Conservation (phyloP, 2,113 vertebrate genomes). For the Balaeniceps rex region DNA sequence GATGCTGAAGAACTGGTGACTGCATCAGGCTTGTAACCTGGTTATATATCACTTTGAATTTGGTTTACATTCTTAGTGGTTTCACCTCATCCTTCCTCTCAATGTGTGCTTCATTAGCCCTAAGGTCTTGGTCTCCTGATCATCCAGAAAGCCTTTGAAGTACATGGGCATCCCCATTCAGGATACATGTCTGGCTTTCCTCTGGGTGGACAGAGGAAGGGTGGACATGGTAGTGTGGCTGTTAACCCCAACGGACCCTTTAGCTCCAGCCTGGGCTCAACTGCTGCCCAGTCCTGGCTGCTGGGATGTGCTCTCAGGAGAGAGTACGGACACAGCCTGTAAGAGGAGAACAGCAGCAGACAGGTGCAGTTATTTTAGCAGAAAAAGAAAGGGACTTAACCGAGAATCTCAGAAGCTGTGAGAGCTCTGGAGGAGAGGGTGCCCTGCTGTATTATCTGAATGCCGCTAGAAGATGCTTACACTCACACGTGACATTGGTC, state of each 20-base stretch:
- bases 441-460: not conserved
- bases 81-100: not conserved
- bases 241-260: not conserved
- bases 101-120: fast-evolving
- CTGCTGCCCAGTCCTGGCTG: not conserved
- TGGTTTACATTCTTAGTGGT: not conserved
- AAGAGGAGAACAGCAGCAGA: not conserved
- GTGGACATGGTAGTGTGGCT: too few relatives aligned
- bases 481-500: not conserved
- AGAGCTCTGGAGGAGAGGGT: not conserved
- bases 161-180: not conserved
- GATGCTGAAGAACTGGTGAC: not conserved
- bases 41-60: not conserved
- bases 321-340: fast-evolving
- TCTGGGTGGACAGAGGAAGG: not conserved
- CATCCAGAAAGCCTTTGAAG: not conserved
- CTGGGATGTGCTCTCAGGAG: not conserved
- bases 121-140: not conserved
- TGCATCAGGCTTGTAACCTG: not conserved
- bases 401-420: not conserved
- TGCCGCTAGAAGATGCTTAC: not conserved
- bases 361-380: not conserved
- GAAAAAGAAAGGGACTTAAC: not conserved
- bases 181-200: not conserved
- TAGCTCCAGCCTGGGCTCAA: not conserved